These are phyloP conservation scores for Glandiceps talaboti DNA, from an alignment of 53 echinoderm and acorn worm species.

Conservation along the genomic window DNA sequence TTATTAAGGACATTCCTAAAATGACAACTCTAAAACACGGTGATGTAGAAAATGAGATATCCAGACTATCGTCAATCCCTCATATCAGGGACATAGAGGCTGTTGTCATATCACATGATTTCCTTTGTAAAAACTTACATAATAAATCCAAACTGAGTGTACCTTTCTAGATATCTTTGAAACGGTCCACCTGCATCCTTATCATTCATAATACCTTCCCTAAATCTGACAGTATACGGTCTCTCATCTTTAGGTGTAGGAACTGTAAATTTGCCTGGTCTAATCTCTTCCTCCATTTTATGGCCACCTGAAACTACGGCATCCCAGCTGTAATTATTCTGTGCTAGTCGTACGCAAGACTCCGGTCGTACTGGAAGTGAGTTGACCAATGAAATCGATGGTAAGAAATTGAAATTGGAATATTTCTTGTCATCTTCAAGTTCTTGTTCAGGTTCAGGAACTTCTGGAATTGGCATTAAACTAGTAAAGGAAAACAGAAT, in stretches of 20 bases:
- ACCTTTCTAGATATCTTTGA: constrained; percentile 81
- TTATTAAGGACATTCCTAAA: too few relatives aligned
- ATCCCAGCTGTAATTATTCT: constrained; percentile 78
- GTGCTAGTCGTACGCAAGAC: constrained; percentile 80
- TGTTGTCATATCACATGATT: too few relatives aligned
- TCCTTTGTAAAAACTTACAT: too few relatives aligned
- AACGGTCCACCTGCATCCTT: constrained; percentile 84
- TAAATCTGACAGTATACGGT: constrained; percentile 71
- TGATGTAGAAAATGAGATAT: too few relatives aligned
- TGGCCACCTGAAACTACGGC: constrained; percentile 61
- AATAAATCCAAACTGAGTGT: too few relatives aligned
- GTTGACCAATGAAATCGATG: constrained; percentile 90
- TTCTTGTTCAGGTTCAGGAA: background rate
- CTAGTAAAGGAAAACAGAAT: background rate
- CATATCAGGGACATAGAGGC: too few relatives aligned
- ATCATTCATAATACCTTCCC: constrained; percentile 68
- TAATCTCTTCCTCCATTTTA: constrained; percentile 48
- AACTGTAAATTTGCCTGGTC: constrained; percentile 45
- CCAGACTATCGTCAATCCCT: too few relatives aligned
- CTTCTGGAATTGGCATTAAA: background rate
- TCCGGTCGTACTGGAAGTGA: constrained; percentile 80
- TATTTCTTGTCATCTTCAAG: background rate
- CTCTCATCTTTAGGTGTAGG: constrained; percentile 42
- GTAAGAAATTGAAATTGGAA: constrained; percentile 60
- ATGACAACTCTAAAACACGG: too few relatives aligned